Base-by-base conservation (phyloP, 2,113 vertebrate genomes). In the Dissostichus mawsoni region DNA sequence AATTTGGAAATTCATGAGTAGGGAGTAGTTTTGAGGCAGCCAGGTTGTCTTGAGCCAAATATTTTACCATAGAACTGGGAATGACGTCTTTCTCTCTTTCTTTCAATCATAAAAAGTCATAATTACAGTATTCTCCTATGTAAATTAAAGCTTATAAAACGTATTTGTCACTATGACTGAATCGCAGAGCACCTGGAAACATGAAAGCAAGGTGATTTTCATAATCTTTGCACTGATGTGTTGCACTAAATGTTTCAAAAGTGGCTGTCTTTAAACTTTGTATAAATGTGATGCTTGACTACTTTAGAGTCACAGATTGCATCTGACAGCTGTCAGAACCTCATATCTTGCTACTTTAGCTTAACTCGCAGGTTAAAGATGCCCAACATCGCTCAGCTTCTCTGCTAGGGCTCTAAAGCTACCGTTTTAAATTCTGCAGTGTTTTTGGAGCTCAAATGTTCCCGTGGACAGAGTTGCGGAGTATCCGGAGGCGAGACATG, bases 401-500 rank as follows among this genome's bases (percentile, higher is more conserved):
- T 41, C 36, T 41, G 36, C 36, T 41, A 8, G 36, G 8, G 36
- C 36, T 41, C 7, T 8, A 41, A 41, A 41, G 36, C 36, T 41
- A 41, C 36, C 7, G 8, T 41, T 41, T 41, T 41, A 18, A n/a
- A n/a, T 8, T 8, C 6, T 11, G 29, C 58, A 8, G 13, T 0
- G 3, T 11, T 4, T 36, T 12, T 7, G 0, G n/a, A 8, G 52
- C 79, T 81, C 90, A 90, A 2, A 3, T 25, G 16, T 82, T 85
- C 0, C 82, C 67, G 2, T 92, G 74, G 9, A 97, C 56, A 0
- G 48, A 90, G 64, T 70, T 92, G 67, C 89, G 94, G 63, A 99
- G 94, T 44, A 96, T 88, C 58, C 95, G 92, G 44, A 99, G 95
- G 74, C 96, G 95, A 1, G 97, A 99, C 97, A 98, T 96, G 47